Evolutionary conservation across 2,888 invertebrate genomes (phyloP).

Genomic region (Tachina fera): DNA sequence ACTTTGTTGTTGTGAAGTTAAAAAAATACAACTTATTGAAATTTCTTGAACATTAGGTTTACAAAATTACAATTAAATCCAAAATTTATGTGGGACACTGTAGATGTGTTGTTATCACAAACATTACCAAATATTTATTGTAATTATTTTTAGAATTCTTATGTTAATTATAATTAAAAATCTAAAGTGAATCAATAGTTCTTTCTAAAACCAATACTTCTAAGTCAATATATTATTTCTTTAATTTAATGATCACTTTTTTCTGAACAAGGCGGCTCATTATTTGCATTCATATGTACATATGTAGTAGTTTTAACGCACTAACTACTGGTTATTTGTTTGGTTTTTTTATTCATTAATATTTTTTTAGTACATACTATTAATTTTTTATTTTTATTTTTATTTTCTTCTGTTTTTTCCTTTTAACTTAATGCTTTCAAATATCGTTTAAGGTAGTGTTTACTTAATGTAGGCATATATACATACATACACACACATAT

Average conservation of each 20-base stretch:
- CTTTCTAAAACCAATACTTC: slow-evolving; percentile 41
- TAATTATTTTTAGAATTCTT: slow-evolving; percentile 44
- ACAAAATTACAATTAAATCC: neutral
- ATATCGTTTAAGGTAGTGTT: slow-evolving; percentile 53
- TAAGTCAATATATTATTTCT: slow-evolving; percentile 48
- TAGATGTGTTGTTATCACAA: slow-evolving; percentile 59
- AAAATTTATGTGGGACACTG: slow-evolving; percentile 24
- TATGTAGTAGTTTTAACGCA: slow-evolving; percentile 33
- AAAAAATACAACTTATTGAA: no score
- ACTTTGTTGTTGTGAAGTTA: no score
- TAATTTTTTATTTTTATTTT: neutral
- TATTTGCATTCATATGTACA: neutral
- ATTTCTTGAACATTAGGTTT: no score
- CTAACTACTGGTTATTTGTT: slow-evolving; percentile 33
- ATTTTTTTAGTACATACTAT: neutral
- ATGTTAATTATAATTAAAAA: slow-evolving; percentile 31
- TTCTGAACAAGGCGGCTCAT: slow-evolving; percentile 30
- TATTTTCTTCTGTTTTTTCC: slow-evolving; percentile 17
- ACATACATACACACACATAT: slow-evolving; percentile 49
- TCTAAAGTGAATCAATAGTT: slow-evolving; percentile 18
- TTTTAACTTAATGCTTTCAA: slow-evolving; percentile 40
- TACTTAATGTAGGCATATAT: slow-evolving; percentile 39
- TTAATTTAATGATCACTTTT: neutral
- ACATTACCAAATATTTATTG: slow-evolving; percentile 68
- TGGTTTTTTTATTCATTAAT: slow-evolving; percentile 4